Evolutionary conservation across 1,140 invertebrate species (phyloP).

Genomic region (Thalassaphorura encarpata): DNA sequence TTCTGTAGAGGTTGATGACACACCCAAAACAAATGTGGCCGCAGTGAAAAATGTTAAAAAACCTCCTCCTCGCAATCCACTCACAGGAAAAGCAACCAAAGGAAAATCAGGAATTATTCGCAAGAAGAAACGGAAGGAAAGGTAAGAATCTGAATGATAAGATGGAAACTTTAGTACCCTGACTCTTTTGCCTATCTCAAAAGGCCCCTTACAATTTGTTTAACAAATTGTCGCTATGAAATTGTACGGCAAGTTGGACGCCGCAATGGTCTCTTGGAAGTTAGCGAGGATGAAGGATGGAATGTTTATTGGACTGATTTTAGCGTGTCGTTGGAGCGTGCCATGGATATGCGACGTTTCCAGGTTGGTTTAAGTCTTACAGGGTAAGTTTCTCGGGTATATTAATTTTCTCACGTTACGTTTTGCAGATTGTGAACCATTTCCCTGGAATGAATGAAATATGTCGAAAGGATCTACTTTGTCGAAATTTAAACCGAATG

Average conservation of each 20-base stretch:
- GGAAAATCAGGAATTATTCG: too few relatives aligned
- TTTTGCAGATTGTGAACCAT: slow-evolving; percentile 69
- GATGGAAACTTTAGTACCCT: too few relatives aligned
- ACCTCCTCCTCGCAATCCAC: too few relatives aligned
- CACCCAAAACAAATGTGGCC: too few relatives aligned
- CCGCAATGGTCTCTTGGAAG: slow-evolving; percentile 12
- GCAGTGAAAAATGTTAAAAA: too few relatives aligned
- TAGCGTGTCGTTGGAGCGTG: slow-evolving; percentile 66
- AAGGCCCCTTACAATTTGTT: slow-evolving; percentile 26
- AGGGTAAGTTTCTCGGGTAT: not conserved
- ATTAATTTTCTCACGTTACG: not conserved
- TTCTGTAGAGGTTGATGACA: too few relatives aligned
- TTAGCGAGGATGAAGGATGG: slow-evolving; percentile 51
- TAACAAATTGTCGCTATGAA: slow-evolving; percentile 28
- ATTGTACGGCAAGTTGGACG: slow-evolving; percentile 18
- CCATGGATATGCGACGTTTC: slow-evolving; percentile 81
- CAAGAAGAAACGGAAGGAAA: too few relatives aligned
- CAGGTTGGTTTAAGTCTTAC: slow-evolving; percentile 42
- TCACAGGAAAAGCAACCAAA: too few relatives aligned
- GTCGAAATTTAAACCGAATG: slow-evolving; percentile 77
- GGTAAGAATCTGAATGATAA: too few relatives aligned
- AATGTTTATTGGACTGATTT: slow-evolving; percentile 83
- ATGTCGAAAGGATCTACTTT: slow-evolving; percentile 74
- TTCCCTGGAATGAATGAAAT: slow-evolving; percentile 86
- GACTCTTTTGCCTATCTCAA: not conserved